Evolutionary conservation across 2,113 vertebrate genomes (phyloP), one percentile per base, ranked within the genome.

Genomic region (Anseranas semipalmata): DNA sequence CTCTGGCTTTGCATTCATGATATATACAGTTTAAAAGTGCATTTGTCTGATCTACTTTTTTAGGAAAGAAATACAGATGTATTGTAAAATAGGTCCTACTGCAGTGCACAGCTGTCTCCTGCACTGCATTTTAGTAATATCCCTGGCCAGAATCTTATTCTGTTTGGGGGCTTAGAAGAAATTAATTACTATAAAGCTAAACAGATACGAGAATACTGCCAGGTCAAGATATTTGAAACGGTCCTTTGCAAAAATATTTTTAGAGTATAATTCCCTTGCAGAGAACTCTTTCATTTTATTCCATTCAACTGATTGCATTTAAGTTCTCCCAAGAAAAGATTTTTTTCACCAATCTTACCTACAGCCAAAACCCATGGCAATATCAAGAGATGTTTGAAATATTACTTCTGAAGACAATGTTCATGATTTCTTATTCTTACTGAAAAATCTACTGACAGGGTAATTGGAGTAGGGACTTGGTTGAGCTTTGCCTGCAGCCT

Each of bases 301-400:
- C 77, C 33, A 13, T 73, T 88, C 33, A 83, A 60, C 46, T 58
- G 8, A 41, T 10, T 60, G 13, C 25, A 39, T 8, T 81, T 56
- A 45, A 0, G 1, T 58, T 41, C 25, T 22, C 71, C 14, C 13
- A 83, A 53, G 43, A 82, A 84, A 73, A 66, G 0, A 21, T 28
- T 4, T 28, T 66, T 4, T 76, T 43, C 82, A 52, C 71, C 72
- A 12, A 56, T 58, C 27, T 62, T 20, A 70, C 17, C 18, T 76
- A 62, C 79, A 68, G 60, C 6, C 27, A 88, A 78, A 83, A 88
- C 39, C 50, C 20, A 32, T 37, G 14, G 4, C 18, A 65, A 52
- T 62, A 63, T 12, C 3, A 60, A 28, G 0, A 56, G 41, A 56
- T 37, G 2, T 45, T 90, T 90, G 28, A 85, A 76, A 56, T 71